phyloP scores from a whole-genome alignment of 2,797 vertebrate species.

The Pangasius sanitwongsei region DNA sequence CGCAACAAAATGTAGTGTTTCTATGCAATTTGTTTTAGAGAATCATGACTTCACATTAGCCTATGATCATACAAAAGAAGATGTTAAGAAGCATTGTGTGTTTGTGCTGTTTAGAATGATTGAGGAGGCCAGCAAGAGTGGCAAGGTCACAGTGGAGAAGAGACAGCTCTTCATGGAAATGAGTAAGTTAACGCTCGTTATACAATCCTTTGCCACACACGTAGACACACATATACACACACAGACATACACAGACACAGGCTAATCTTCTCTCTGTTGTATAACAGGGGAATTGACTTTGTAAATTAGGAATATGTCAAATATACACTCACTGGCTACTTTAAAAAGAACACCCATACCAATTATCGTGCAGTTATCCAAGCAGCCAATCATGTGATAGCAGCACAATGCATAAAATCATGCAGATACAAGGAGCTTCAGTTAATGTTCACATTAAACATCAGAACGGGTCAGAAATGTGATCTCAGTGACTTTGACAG shows the following conservation, averaged over 20 bases:
- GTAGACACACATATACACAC: neutral
- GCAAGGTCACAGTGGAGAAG: constrained; percentile 96
- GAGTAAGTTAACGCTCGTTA: constrained; percentile 84
- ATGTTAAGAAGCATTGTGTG: constrained; percentile 54
- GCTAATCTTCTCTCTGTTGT: neutral
- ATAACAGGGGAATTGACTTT: neutral
- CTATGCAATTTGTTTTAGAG: neutral
- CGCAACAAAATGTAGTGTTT: neutral
- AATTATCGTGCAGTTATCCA: neutral
- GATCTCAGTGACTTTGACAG: neutral
- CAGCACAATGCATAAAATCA: neutral
- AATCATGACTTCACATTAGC: neutral
- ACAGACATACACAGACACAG: neutral
- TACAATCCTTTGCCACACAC: constrained; percentile 15
- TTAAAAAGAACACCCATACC: neutral
- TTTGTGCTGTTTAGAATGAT: constrained; percentile 86
- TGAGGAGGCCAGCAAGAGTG: constrained; percentile 94
- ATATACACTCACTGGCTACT: neutral
- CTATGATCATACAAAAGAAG: neutral
- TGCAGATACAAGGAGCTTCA: neutral
- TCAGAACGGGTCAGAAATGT: neutral
- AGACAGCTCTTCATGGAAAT: constrained; percentile 99
- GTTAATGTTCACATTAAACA: neutral
- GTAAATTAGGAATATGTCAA: neutral
- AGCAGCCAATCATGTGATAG: neutral